phyloP scores from a whole-genome alignment of 2,797 vertebrate species.

The Megaceryle alcyon region DNA sequence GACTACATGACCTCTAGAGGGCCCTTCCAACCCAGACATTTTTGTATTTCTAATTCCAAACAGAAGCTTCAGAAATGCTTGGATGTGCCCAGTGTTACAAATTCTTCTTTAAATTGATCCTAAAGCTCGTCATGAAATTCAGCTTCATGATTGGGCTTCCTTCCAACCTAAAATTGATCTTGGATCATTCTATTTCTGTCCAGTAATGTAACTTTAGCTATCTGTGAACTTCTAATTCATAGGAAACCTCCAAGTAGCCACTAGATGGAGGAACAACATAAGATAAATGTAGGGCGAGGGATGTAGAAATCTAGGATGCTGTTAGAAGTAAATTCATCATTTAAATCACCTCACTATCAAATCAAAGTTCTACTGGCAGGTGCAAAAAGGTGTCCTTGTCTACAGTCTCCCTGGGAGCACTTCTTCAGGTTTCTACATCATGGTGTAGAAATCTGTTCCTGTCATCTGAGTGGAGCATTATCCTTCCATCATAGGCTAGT shows the following conservation, averaged over 20 bases:
- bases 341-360: neutral
- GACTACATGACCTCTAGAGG: too few relatives aligned
- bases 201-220: neutral
- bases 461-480: neutral
- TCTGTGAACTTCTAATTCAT: neutral
- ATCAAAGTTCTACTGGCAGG: neutral
- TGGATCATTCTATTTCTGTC: neutral
- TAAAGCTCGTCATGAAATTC: neutral
- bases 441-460: neutral
- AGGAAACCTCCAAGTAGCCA: neutral
- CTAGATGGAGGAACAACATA: constrained; percentile 50
- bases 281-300: neutral
- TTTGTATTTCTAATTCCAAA: neutral
- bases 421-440: neutral
- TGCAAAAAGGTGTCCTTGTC: neutral
- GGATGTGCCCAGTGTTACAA: neutral
- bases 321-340: neutral
- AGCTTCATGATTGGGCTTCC: neutral
- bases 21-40: too few relatives aligned
- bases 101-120: neutral
- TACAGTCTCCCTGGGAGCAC: neutral
- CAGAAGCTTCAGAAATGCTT: neutral
- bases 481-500: neutral
- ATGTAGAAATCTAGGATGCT: neutral
- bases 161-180: neutral